phyloP scores from a whole-genome alignment of 1,140 invertebrate genomes.

The Zelostemma sp. region DNA sequence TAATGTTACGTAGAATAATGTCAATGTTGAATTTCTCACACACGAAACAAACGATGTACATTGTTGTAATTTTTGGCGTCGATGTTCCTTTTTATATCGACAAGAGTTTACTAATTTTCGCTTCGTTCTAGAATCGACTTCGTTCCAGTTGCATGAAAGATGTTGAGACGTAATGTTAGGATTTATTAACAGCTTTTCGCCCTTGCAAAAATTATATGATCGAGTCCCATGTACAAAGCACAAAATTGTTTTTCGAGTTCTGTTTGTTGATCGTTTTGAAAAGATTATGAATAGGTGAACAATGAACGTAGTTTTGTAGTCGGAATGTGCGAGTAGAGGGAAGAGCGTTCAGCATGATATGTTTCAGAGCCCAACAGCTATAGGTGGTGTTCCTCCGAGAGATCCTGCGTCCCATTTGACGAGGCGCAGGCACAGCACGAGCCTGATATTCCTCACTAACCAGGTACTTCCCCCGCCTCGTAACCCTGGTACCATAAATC shows the following conservation, averaged over 20 bases:
- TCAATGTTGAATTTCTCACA: too few relatives aligned
- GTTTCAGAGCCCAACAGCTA: slow-evolving; percentile 73
- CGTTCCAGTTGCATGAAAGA: too few relatives aligned
- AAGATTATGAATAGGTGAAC: not conserved
- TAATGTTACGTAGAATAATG: slow-evolving; percentile 2
- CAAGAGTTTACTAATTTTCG: too few relatives aligned
- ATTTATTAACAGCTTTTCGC: too few relatives aligned
- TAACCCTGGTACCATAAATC: slow-evolving; percentile 39
- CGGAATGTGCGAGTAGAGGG: slow-evolving; percentile 46
- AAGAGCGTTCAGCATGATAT: slow-evolving; percentile 67
- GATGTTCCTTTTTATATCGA: too few relatives aligned
- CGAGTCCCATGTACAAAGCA: too few relatives aligned
- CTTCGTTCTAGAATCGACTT: too few relatives aligned
- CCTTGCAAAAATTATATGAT: too few relatives aligned
- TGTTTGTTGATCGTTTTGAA: not conserved
- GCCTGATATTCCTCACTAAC: slow-evolving; percentile 73
- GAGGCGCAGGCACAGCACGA: slow-evolving; percentile 78
- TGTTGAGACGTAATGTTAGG: too few relatives aligned
- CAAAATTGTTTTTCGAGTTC: too few relatives aligned
- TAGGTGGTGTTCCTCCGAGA: slow-evolving; percentile 65
- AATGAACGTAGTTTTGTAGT: slow-evolving; percentile 20
- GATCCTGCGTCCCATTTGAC: slow-evolving; percentile 75
- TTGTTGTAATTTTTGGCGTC: too few relatives aligned
- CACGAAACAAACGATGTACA: too few relatives aligned
- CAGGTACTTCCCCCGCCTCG: slow-evolving; percentile 70